phyloP scores from a whole-genome alignment of 2,888 invertebrate genomes.

The Aethes cnicana region DNA sequence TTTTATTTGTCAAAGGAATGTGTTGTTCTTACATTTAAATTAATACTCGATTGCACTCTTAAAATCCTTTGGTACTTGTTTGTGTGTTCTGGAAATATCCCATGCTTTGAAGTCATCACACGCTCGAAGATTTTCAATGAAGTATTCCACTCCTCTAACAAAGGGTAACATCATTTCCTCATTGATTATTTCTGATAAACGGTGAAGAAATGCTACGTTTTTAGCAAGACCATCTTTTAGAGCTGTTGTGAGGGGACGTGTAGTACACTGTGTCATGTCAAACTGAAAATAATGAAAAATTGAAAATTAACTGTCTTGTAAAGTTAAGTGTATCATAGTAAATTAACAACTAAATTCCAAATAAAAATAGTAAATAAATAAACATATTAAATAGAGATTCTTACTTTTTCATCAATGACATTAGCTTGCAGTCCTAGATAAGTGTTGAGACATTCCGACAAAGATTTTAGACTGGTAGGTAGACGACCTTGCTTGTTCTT shows the following conservation, averaged over 20 bases:
- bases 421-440: slow-evolving; percentile 70
- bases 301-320: too few relatives aligned
- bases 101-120: slow-evolving; percentile 76
- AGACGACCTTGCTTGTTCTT: slow-evolving; percentile 66
- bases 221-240: slow-evolving; percentile 72
- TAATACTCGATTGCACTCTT: slow-evolving; percentile 75
- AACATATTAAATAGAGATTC: slow-evolving; percentile 19
- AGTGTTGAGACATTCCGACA: slow-evolving; percentile 65
- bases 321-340: too few relatives aligned
- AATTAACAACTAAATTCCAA: too few relatives aligned
- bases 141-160: slow-evolving; percentile 71
- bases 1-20: slow-evolving; percentile 56
- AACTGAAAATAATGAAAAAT: slow-evolving; percentile 54
- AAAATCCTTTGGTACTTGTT: slow-evolving; percentile 72
- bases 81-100: slow-evolving; percentile 70
- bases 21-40: slow-evolving; percentile 39
- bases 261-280: slow-evolving; percentile 70
- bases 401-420: slow-evolving; percentile 67
- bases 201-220: slow-evolving; percentile 71
- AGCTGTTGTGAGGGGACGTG: slow-evolving; percentile 62
- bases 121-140: slow-evolving; percentile 65
- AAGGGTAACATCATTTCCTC: slow-evolving; percentile 74
- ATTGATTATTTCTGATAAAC: slow-evolving; percentile 69
- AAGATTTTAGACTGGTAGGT: slow-evolving; percentile 61
- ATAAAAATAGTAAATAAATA: too few relatives aligned